Evolutionary conservation across 2,888 invertebrate genomes (phyloP).

Genomic region (Mimumesa dahlbomi): DNA sequence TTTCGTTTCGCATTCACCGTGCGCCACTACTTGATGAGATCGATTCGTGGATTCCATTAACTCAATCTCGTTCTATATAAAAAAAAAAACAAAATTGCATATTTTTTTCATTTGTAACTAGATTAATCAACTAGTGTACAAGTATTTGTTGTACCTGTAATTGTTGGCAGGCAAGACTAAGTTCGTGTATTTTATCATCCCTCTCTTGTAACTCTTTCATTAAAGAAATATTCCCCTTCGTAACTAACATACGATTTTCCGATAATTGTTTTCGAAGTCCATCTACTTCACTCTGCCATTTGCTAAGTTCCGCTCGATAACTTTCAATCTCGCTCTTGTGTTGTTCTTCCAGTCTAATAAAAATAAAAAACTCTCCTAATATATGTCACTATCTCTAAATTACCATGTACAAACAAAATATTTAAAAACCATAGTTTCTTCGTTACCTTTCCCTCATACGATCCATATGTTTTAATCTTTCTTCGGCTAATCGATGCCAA

Average conservation of each 20-base stretch:
- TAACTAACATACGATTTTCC: conserved; percentile 77
- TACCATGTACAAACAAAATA: no score
- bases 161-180: conserved; percentile 78
- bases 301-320: conserved; percentile 85
- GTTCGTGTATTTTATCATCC: conserved; percentile 81
- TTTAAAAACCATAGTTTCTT: not conserved
- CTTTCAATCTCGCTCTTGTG: conserved; percentile 84
- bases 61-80: conserved; percentile 69
- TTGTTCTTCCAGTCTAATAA: conserved; percentile 82
- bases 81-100: conserved; percentile 3
- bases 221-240: conserved; percentile 76
- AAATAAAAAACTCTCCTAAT: conserved; percentile 1
- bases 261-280: conserved; percentile 78
- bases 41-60: conserved; percentile 65
- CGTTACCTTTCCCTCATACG: conserved; percentile 81
- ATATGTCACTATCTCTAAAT: not conserved
- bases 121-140: not conserved
- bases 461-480: conserved; percentile 86
- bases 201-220: conserved; percentile 80
- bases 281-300: conserved; percentile 83
- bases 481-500: conserved; percentile 86
- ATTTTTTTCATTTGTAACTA: not conserved
- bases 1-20: conserved; percentile 58
- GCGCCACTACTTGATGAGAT: conserved; percentile 55
- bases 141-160: conserved; percentile 71